Percentiles rank a stretch among this genome's conserved stretches.
These are phyloP conservation scores for Tetragonula clypearis DNA, from an alignment of 1,140 invertebrate genomes.

Conservation along the genomic window DNA sequence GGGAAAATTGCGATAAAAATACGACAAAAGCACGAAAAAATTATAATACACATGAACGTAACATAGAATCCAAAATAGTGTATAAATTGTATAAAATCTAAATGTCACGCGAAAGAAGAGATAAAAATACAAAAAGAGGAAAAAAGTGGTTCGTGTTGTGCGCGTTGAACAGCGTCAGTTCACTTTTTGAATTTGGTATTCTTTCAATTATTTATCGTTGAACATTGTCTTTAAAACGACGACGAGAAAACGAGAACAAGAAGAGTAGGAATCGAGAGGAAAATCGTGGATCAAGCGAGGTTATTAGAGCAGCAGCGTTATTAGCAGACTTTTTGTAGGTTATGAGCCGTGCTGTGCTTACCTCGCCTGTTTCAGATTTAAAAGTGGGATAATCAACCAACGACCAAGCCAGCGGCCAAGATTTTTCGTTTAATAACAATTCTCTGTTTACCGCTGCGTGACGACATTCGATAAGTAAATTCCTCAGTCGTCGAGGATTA, in stretches of 20 bases:
- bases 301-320: slow-evolving; percentile 53
- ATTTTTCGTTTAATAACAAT: neutral
- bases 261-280: neutral
- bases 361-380: slow-evolving; percentile 29
- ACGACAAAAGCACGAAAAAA: too few relatives aligned
- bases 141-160: too few relatives aligned
- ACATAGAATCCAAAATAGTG: too few relatives aligned
- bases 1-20: too few relatives aligned
- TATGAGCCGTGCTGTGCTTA: slow-evolving; percentile 32
- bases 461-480: neutral
- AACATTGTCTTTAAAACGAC: too few relatives aligned
- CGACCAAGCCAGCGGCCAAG: neutral
- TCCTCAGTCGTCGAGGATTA: neutral
- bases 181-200: neutral
- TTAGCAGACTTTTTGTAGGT: slow-evolving; percentile 55
- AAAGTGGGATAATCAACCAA: slow-evolving; percentile 36
- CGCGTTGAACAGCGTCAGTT: neutral
- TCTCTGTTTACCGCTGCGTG: neutral
- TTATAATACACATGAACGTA: too few relatives aligned
- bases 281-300: slow-evolving; percentile 28
- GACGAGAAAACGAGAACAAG: neutral
- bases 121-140: neutral
- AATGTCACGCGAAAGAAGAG: too few relatives aligned
- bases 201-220: neutral
- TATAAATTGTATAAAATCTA: too few relatives aligned